These are phyloP conservation scores for Tachuris rubrigastra DNA, from an alignment of 2,113 vertebrate species.

Conservation along the genomic window DNA sequence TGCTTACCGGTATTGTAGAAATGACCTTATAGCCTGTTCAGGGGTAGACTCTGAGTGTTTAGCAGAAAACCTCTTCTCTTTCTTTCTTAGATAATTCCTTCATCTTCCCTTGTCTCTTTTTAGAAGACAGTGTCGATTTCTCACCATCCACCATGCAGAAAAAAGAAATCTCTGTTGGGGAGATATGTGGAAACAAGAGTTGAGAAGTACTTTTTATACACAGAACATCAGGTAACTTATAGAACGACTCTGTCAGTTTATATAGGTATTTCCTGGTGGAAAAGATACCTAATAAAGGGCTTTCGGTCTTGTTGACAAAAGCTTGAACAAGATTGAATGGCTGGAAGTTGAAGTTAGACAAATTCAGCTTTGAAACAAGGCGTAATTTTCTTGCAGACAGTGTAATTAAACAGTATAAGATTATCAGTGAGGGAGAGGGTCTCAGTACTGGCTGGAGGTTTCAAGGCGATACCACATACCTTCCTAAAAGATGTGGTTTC, in stretches of 20 bases:
- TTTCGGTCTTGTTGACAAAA: conserved; percentile 52
- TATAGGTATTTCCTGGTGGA: background rate
- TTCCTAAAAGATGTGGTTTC: background rate
- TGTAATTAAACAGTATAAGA: conserved; percentile 35
- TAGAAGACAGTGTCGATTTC: background rate
- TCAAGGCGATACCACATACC: background rate
- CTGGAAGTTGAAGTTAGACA: conserved; percentile 16
- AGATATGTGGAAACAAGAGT: background rate
- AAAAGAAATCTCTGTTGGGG: background rate
- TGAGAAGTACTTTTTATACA: background rate
- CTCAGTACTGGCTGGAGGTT: background rate
- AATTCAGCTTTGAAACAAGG: conserved; percentile 35
- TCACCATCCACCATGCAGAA: background rate
- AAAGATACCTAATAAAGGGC: conserved; percentile 19
- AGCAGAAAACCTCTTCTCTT: background rate
- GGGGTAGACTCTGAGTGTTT: background rate
- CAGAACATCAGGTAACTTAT: background rate
- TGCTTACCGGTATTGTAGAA: background rate
- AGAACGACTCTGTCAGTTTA: background rate
- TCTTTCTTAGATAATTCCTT: background rate
- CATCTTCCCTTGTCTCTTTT: background rate
- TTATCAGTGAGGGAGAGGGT: background rate
- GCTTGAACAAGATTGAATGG: conserved; percentile 20
- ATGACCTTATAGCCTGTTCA: background rate
- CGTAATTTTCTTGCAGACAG: conserved; percentile 22